phyloP scores from a whole-genome alignment of 2,888 invertebrate genomes.

The Agrilus cyanescens region DNA sequence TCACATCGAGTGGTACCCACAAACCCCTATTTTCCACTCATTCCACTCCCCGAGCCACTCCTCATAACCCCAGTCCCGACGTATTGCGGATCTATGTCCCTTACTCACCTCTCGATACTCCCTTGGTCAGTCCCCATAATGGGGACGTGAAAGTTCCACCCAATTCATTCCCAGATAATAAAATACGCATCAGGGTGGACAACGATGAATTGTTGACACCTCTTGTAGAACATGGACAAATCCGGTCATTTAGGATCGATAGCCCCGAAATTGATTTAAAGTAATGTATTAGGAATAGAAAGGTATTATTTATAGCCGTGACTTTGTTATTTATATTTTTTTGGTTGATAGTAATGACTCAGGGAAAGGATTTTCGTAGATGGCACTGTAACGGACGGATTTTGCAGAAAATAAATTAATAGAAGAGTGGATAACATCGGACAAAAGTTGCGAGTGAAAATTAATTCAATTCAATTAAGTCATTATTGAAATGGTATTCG shows the following conservation, averaged over 20 bases:
- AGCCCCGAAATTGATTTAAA: slow-evolving; percentile 32
- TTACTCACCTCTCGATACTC: slow-evolving; percentile 50
- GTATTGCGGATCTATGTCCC: slow-evolving; percentile 70
- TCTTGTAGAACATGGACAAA: slow-evolving; percentile 47
- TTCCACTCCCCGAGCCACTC: slow-evolving; percentile 55
- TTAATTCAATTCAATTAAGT: too few species aligned
- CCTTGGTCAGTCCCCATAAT: slow-evolving; percentile 40
- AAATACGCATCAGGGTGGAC: slow-evolving; percentile 59
- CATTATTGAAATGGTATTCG: too few species aligned
- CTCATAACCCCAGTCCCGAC: slow-evolving; percentile 57
- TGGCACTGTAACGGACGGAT: too few species aligned
- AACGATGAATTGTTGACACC: slow-evolving; percentile 57
- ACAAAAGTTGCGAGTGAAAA: too few species aligned
- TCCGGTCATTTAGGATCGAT: slow-evolving; percentile 32
- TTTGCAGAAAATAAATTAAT: too few species aligned
- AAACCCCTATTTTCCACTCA: slow-evolving; percentile 36
- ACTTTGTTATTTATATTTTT: background rate
- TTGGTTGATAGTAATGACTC: too few species aligned
- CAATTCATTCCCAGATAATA: slow-evolving; percentile 50
- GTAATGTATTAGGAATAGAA: slow-evolving; percentile 9
- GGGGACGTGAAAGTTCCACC: slow-evolving; percentile 33
- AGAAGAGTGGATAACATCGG: too few species aligned
- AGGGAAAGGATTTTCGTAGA: too few species aligned
- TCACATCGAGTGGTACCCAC: slow-evolving; percentile 38
- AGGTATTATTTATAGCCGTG: background rate